These are phyloP conservation scores for Neodiprion fabricii DNA, from an alignment of 1,140 invertebrate genomes.

Conservation along the genomic window DNA sequence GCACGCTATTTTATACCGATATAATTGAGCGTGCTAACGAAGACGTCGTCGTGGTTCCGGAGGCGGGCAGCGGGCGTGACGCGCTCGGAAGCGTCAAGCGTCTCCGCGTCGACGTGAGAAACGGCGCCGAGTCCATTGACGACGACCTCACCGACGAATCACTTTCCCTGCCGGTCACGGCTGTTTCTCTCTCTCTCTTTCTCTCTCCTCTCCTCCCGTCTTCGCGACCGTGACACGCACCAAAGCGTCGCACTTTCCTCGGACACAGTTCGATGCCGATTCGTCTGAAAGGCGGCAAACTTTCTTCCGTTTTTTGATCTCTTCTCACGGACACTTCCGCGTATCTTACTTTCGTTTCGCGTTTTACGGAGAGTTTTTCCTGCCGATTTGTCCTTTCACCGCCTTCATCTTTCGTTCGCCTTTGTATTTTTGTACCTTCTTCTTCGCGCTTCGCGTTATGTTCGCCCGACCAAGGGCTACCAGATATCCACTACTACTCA, in stretches of 20 bases:
- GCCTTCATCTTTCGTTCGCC: neutral
- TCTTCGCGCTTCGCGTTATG: no score
- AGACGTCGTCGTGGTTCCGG: neutral
- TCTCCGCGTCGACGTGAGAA: neutral
- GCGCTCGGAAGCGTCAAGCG: neutral
- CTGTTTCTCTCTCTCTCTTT: neutral
- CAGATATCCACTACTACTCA: no score
- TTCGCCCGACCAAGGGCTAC: no score
- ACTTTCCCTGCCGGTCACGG: neutral
- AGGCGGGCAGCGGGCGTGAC: neutral
- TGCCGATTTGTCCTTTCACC: no score
- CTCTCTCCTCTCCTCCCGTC: neutral
- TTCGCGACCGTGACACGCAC: slow-evolving; percentile 2
- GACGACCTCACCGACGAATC: neutral
- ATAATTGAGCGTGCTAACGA: neutral
- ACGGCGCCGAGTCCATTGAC: neutral
- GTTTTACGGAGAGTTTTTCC: no score
- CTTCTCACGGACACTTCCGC: no score
- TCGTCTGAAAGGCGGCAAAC: no score
- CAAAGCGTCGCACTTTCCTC: no score
- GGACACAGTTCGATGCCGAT: no score
- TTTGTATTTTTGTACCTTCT: no score
- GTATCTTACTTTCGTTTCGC: no score
- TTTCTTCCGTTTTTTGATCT: no score
- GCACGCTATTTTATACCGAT: neutral